Percentiles rank a stretch among this genome's conserved stretches.
Evolutionary conservation across 2,797 vertebrate genomes (phyloP).

Genomic region (Valencia hispanica): DNA sequence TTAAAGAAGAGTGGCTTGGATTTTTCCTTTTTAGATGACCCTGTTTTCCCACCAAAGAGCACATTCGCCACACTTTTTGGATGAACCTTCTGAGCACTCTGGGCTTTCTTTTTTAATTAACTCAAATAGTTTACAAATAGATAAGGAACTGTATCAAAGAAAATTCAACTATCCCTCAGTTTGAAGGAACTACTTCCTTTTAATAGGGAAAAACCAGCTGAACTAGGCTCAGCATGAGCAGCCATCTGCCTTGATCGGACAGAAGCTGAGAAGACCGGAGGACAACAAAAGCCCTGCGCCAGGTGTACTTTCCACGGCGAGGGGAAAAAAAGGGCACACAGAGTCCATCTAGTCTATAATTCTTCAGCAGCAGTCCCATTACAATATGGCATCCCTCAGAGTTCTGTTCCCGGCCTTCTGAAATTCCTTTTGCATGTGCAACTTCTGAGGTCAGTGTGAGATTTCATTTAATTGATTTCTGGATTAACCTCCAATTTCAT

Average conservation of each 20-base stretch:
- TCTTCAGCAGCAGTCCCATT: background rate
- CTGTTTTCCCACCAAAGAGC: too few relatives aligned
- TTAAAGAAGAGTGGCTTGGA: too few relatives aligned
- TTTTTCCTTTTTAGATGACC: too few relatives aligned
- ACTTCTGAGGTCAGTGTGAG: background rate
- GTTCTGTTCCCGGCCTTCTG: background rate
- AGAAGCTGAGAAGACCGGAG: background rate
- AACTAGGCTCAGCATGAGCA: background rate
- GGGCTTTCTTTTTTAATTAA: too few relatives aligned
- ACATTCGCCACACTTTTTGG: too few relatives aligned
- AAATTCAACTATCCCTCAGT: background rate
- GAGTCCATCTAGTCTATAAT: background rate
- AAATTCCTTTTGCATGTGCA: background rate
- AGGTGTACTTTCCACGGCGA: background rate
- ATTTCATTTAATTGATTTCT: background rate
- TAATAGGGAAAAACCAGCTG: background rate
- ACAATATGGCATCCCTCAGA: too few relatives aligned
- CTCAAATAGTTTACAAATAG: background rate
- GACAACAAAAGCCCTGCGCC: background rate
- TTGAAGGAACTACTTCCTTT: slow-evolving; percentile 1
- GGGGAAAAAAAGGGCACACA: background rate
- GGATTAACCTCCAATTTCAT: background rate
- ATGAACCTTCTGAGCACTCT: too few relatives aligned
- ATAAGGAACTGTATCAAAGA: background rate
- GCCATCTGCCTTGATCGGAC: background rate